Percentiles rank a stretch among this genome's conserved stretches.
These are phyloP conservation scores for Deroptyus accipitrinus DNA, from an alignment of 2,113 vertebrate genomes.

Conservation along the genomic window DNA sequence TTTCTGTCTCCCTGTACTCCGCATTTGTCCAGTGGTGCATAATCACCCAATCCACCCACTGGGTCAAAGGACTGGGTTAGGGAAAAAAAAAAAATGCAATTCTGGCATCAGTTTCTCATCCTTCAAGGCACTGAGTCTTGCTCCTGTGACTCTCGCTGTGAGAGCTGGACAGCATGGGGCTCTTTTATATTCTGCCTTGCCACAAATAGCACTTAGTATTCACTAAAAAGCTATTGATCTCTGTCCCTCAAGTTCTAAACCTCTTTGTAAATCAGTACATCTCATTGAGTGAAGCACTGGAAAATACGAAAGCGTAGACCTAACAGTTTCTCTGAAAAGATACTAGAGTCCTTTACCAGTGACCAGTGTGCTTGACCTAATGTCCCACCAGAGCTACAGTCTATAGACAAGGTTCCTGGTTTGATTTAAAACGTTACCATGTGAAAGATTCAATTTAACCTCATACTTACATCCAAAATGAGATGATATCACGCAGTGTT, in stretches of 20 bases:
- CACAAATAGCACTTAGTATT: constrained; percentile 18
- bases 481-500: not conserved
- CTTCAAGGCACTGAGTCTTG: not conserved
- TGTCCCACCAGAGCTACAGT: not conserved
- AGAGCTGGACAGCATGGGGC: not conserved
- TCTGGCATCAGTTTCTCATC: not conserved
- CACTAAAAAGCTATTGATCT: constrained; percentile 50
- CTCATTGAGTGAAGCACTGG: not conserved
- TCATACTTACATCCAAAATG: not conserved
- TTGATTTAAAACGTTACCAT: not conserved
- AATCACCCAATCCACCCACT: not conserved
- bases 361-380: not conserved
- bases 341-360: not conserved
- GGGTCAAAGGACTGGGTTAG: not conserved
- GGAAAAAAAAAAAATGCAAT: not conserved
- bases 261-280: constrained; percentile 25
- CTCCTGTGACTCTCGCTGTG: not conserved
- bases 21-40: not conserved
- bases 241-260: constrained; percentile 20
- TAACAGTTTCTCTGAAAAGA: not conserved
- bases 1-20: not conserved
- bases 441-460: not conserved
- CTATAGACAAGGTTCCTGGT: not conserved
- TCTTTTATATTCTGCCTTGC: constrained; percentile 15
- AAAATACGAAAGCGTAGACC: not conserved